phyloP scores from a whole-genome alignment of 2,888 invertebrate genomes.

The Drosophila planitibia region DNA sequence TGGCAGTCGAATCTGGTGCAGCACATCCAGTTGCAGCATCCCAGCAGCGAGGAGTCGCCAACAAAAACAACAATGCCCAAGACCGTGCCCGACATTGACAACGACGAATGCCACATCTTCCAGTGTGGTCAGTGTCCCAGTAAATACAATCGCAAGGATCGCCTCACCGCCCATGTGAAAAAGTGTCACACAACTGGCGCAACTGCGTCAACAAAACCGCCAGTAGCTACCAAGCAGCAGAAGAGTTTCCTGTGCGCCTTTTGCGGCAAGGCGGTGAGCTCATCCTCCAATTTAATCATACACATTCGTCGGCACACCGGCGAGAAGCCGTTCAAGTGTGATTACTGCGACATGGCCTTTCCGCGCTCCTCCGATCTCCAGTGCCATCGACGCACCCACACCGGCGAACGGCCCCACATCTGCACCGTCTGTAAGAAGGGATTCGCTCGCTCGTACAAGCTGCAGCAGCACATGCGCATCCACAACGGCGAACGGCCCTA shows the following conservation, averaged over 20 bases:
- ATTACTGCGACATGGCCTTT: conserved; percentile 88
- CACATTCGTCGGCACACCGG: conserved; percentile 90
- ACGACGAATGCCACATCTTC: conserved; percentile 63
- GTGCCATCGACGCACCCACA: conserved; percentile 88
- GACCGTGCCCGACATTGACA: not conserved
- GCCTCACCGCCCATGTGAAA: conserved; percentile 80
- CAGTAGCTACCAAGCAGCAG: conserved; percentile 49
- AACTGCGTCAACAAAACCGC: not conserved
- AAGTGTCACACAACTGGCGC: conserved; percentile 66
- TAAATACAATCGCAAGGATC: conserved; percentile 83
- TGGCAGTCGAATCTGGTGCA: conserved; percentile 83
- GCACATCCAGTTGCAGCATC: conserved; percentile 74
- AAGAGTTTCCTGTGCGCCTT: conserved; percentile 87
- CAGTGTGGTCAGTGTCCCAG: conserved; percentile 81
- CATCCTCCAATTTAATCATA: conserved; percentile 88
- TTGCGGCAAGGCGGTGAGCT: conserved; percentile 88
- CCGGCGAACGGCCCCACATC: conserved; percentile 87
- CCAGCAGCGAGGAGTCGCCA: conserved; percentile 7
- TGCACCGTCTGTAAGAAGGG: conserved; percentile 85
- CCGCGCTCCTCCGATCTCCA: conserved; percentile 88
- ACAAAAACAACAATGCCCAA: not conserved
- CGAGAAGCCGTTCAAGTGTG: conserved; percentile 88
- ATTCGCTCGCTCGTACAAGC: conserved; percentile 88
- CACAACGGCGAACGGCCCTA: conserved; percentile 87
- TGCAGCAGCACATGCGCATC: conserved; percentile 88